These are phyloP conservation scores for Myrmophylax atrothorax DNA, from an alignment of 2,113 vertebrate genomes.

Conservation along the genomic window DNA sequence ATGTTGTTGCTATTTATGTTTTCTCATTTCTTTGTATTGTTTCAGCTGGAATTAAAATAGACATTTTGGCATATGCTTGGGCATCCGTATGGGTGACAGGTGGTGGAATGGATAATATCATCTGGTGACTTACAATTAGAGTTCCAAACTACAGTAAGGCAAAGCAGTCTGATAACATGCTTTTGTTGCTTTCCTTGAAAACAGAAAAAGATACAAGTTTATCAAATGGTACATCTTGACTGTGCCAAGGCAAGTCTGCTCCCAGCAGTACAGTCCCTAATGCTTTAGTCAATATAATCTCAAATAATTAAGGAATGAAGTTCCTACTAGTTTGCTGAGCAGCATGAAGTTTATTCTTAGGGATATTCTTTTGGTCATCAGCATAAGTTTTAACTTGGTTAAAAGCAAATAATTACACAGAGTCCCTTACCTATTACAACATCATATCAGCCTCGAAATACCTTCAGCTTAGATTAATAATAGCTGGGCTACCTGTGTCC, in stretches of 20 bases:
- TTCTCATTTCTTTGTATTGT: neutral
- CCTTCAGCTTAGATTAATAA: neutral
- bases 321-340: neutral
- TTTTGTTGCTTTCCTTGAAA: neutral
- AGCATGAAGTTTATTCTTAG: neutral
- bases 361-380: neutral
- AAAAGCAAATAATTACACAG: neutral
- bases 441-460: neutral
- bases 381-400: neutral
- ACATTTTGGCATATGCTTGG: neutral
- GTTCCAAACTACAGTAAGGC: neutral
- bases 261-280: neutral
- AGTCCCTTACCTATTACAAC: neutral
- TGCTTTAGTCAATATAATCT: neutral
- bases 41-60: neutral
- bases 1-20: neutral
- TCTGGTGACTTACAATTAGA: neutral
- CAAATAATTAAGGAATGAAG: neutral
- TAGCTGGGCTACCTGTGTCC: neutral
- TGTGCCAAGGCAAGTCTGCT: neutral
- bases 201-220: accelerated
- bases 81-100: neutral
- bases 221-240: neutral
- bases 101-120: neutral
- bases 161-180: neutral